Percentiles rank a stretch among this genome's conserved stretches.
These are phyloP conservation scores for Capromys pilorides DNA, from an alignment of 2,797 vertebrate species.

Conservation along the genomic window DNA sequence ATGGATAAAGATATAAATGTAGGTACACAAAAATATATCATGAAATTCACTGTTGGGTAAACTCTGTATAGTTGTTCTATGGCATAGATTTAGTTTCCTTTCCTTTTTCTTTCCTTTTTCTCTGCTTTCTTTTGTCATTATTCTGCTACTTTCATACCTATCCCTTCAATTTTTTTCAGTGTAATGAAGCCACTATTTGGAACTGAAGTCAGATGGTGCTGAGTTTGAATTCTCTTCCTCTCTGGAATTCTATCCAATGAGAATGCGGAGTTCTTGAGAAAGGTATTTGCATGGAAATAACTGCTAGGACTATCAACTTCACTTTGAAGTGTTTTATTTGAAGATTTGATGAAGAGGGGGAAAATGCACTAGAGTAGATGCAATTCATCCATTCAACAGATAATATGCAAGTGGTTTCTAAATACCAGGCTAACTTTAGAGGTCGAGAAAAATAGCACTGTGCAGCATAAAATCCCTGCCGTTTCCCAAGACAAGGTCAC, in stretches of 20 bases:
- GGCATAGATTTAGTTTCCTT: not conserved
- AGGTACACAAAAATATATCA: not conserved
- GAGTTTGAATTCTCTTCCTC: not conserved
- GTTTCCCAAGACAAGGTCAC: not conserved
- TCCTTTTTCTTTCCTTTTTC: not conserved
- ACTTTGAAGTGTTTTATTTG: not conserved
- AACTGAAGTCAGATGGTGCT: not conserved
- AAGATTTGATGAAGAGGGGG: not conserved
- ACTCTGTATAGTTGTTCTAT: not conserved
- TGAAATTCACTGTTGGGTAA: not conserved
- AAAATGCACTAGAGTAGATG: not conserved
- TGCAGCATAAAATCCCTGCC: not conserved
- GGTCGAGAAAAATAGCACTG: not conserved
- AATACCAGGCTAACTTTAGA: not conserved
- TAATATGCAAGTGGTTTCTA: not conserved
- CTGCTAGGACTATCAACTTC: not conserved
- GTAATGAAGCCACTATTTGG: not conserved
- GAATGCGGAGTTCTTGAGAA: not conserved
- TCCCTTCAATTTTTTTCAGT: not conserved
- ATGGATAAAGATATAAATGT: not conserved
- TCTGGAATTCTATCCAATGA: not conserved
- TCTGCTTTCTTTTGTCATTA: not conserved
- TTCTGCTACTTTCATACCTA: constrained; percentile 3
- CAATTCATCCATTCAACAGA: not conserved
- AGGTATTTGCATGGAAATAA: not conserved